These are phyloP conservation scores for Gopherus evgoodei DNA, from an alignment of 2,113 vertebrate species.

Conservation along the genomic window DNA sequence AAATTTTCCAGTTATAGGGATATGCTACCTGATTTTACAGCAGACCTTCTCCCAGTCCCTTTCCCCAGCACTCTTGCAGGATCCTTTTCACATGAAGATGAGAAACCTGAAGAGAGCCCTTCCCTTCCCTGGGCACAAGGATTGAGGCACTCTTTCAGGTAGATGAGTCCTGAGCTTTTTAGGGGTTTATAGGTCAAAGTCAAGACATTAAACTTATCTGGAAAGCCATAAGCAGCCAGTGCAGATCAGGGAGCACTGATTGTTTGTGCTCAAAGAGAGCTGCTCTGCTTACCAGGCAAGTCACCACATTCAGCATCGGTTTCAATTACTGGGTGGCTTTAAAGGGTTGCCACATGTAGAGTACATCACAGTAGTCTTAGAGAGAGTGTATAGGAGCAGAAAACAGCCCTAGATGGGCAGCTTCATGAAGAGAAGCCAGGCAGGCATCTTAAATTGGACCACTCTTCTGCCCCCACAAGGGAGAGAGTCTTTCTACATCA, in stretches of 20 bases:
- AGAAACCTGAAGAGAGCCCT: not conserved
- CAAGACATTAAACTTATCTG: not conserved
- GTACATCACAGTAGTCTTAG: not conserved
- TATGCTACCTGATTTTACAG: constrained; percentile 23
- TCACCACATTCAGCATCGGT: not conserved
- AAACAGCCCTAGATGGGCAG: not conserved
- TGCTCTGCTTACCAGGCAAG: not conserved
- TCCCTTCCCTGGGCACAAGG: not conserved
- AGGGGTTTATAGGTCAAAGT: not conserved
- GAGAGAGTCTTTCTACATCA: not conserved
- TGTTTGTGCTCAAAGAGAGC: not conserved
- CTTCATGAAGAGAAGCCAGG: not conserved
- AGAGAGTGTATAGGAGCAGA: not conserved
- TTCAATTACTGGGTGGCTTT: not conserved
- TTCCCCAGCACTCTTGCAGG: constrained; percentile 1
- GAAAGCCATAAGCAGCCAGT: not conserved
- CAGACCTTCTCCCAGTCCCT: not conserved
- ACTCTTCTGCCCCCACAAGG: not conserved
- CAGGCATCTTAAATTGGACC: not conserved
- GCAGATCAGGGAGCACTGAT: not conserved
- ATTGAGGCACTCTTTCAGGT: not conserved
- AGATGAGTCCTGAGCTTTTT: not conserved
- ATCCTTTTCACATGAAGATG: not conserved
- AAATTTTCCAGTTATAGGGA: not conserved
- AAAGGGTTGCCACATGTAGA: not conserved